phyloP scores from a whole-genome alignment of 2,888 invertebrate species.

The Drosophila macrospina region DNA sequence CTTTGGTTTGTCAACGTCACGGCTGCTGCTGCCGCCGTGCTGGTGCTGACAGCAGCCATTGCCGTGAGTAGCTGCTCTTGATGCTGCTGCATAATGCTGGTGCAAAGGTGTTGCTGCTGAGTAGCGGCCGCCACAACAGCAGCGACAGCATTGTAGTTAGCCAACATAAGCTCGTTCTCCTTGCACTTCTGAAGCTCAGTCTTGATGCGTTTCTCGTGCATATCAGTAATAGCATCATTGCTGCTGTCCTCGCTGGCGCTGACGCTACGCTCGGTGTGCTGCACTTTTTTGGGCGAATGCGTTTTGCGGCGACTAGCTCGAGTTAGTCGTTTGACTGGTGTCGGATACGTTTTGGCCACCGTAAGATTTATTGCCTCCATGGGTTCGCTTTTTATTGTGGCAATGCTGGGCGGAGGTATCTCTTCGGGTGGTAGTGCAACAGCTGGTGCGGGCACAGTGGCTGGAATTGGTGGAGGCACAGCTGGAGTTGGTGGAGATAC shows the following conservation, averaged over 20 bases:
- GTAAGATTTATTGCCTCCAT: constrained; percentile 66
- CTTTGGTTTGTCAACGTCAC: constrained; percentile 28
- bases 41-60: constrained; percentile 41
- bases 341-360: constrained; percentile 43
- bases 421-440: constrained; percentile 1
- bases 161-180: constrained; percentile 70
- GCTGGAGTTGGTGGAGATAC: neutral
- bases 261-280: constrained; percentile 47
- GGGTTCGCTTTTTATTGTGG: constrained; percentile 41
- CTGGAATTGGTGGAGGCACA: neutral
- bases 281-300: constrained; percentile 69
- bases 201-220: constrained; percentile 49
- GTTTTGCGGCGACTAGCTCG: constrained; percentile 72
- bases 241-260: constrained; percentile 54
- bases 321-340: constrained; percentile 40
- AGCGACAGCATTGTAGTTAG: constrained; percentile 71
- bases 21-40: constrained; percentile 27
- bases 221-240: constrained; percentile 35
- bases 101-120: constrained; percentile 55
- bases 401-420: constrained; percentile 5
- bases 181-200: constrained; percentile 50
- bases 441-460: neutral
- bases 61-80: constrained; percentile 57
- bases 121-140: constrained; percentile 66
- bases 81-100: constrained; percentile 58